These are phyloP conservation scores for Eupithecia inturbata DNA, from an alignment of 2,888 invertebrate genomes.

Conservation along the genomic window DNA sequence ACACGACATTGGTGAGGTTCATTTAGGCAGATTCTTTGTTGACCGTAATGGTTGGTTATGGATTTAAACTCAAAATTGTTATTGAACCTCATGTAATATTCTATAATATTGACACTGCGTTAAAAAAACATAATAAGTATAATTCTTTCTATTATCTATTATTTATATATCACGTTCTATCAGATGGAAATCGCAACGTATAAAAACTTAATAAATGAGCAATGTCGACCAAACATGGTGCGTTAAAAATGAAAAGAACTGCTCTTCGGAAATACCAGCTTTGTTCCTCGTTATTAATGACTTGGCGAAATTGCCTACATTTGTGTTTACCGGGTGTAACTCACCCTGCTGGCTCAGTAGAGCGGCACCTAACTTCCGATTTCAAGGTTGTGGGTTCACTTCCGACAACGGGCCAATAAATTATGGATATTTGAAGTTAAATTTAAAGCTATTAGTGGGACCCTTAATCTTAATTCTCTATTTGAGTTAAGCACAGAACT, in stretches of 20 bases:
- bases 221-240: conserved; percentile 24
- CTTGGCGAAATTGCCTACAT: neutral
- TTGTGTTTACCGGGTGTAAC: neutral
- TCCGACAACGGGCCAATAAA: neutral
- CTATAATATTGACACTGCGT: no score
- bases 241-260: conserved; percentile 32
- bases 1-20: conserved; percentile 13
- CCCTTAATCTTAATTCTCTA: no score
- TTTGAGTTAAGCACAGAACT: no score
- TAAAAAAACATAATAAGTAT: no score
- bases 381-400: neutral
- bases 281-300: conserved; percentile 9
- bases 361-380: conserved; percentile 10
- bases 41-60: neutral
- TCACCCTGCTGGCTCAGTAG: neutral
- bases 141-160: no score
- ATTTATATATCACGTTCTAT: no score
- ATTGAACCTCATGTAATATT: no score
- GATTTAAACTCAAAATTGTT: no score
- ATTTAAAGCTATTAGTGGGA: no score
- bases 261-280: neutral
- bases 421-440: neutral
- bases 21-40: neutral
- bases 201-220: conserved; percentile 29
- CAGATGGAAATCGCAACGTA: conserved; percentile 18